phyloP scores from a whole-genome alignment of 2,888 invertebrate species.

The Cerastis rubricosa region DNA sequence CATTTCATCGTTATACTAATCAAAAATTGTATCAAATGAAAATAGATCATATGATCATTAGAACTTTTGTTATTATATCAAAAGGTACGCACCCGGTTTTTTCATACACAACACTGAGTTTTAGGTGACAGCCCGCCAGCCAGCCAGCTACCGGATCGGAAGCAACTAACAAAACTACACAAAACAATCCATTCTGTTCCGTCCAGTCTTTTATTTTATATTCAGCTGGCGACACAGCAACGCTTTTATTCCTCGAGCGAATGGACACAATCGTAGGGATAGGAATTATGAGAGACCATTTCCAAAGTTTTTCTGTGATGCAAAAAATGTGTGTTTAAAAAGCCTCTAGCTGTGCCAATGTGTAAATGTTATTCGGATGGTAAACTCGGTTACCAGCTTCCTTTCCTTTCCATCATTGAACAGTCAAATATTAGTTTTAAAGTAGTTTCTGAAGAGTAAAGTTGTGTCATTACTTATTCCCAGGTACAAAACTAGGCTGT shows the following conservation, averaged over 20 bases:
- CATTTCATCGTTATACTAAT: no score
- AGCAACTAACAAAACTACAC: constrained; percentile 33
- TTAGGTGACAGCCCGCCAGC: constrained; percentile 49
- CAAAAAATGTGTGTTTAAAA: not conserved
- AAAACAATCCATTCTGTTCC: constrained; percentile 29
- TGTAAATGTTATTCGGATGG: not conserved
- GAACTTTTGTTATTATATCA: no score
- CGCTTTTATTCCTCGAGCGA: constrained; percentile 46
- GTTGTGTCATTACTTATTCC: not conserved
- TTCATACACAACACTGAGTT: constrained; percentile 22
- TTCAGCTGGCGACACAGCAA: constrained; percentile 45
- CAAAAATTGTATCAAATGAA: no score
- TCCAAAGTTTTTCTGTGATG: constrained; percentile 6
- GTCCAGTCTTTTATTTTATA: constrained; percentile 52
- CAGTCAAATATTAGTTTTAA: not conserved
- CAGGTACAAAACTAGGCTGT: not conserved
- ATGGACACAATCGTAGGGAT: constrained; percentile 17
- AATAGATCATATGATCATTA: no score
- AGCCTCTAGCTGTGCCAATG: not conserved
- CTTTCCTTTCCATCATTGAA: not conserved
- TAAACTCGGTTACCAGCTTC: not conserved
- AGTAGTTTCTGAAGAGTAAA: not conserved
- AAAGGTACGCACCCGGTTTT: no score
- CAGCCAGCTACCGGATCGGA: constrained; percentile 26
- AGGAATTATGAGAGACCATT: constrained; percentile 35